phyloP scores from a whole-genome alignment of 2,888 invertebrate genomes.

The Pandemis heparana region DNA sequence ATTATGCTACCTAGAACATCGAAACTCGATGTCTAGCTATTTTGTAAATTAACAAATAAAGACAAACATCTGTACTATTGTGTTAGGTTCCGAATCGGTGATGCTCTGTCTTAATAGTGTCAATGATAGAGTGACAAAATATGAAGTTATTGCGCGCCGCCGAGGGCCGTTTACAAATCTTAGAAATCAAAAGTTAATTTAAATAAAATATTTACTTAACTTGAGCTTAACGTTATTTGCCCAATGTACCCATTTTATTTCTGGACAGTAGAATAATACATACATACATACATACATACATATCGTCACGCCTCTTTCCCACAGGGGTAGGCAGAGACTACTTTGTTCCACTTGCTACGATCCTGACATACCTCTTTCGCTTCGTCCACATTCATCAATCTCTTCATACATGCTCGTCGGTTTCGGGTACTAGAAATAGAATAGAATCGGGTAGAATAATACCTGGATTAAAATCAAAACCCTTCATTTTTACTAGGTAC shows the following conservation, averaged over 20 bases:
- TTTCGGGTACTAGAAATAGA: too few species aligned
- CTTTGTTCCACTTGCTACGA: too few species aligned
- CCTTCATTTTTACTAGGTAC: neutral
- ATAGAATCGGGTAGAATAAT: too few species aligned
- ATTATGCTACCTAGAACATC: conserved; percentile 32
- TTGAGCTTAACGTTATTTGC: neutral
- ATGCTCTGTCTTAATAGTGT: neutral
- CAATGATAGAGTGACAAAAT: conserved; percentile 10
- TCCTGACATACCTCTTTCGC: too few species aligned
- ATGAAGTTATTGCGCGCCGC: conserved; percentile 13
- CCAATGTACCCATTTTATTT: neutral
- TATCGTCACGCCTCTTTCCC: too few species aligned
- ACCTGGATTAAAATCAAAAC: neutral
- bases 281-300: too few species aligned
- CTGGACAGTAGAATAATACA: neutral
- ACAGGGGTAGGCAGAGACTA: too few species aligned
- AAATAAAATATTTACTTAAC: neutral
- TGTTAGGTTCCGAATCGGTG: neutral
- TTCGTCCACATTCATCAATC: too few species aligned
- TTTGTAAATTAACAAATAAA: conserved; percentile 21
- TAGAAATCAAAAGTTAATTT: neutral
- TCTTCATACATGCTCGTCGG: too few species aligned
- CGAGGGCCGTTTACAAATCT: neutral
- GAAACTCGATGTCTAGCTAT: conserved; percentile 15
- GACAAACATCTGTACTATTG: neutral